phyloP scores from a whole-genome alignment of 1,140 invertebrate species.

The Nephila pilipes region DNA sequence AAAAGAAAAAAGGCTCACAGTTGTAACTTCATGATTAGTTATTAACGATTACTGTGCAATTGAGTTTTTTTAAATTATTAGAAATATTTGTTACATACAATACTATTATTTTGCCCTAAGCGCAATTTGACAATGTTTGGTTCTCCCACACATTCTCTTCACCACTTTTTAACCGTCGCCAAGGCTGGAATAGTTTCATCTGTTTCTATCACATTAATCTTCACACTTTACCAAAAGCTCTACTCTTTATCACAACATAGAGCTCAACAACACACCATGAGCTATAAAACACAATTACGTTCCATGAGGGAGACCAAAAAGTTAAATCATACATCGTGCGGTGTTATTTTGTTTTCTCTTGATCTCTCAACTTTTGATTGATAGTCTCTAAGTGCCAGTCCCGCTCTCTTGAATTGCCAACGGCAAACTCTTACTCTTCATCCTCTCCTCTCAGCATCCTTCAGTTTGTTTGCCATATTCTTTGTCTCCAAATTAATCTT shows the following conservation, averaged over 20 bases:
- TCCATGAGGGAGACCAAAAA: not conserved
- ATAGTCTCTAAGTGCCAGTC: conserved; percentile 1
- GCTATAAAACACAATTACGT: not conserved
- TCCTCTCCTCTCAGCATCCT: not conserved
- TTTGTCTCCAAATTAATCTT: not conserved
- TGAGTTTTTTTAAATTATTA: too few species aligned
- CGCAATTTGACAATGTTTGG: too few species aligned
- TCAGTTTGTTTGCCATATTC: conserved; percentile 13
- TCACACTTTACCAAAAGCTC: not conserved
- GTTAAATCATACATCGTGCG: not conserved
- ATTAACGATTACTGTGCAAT: too few species aligned
- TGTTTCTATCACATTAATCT: not conserved
- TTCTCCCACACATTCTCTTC: too few species aligned
- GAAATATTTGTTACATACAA: too few species aligned
- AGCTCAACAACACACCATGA: not conserved
- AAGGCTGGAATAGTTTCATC: not conserved
- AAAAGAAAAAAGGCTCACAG: too few species aligned
- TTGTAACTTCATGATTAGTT: too few species aligned
- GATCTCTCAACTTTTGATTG: conserved; percentile 4
- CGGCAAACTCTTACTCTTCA: not conserved
- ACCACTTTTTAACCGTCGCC: not conserved
- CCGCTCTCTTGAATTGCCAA: conserved; percentile 14
- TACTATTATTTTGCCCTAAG: too few species aligned
- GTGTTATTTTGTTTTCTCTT: not conserved
- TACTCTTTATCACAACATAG: not conserved